Evolutionary conservation across 2,888 invertebrate genomes (phyloP), one percentile per base, ranked within the genome.

Genomic region (Tillus elongatus): DNA sequence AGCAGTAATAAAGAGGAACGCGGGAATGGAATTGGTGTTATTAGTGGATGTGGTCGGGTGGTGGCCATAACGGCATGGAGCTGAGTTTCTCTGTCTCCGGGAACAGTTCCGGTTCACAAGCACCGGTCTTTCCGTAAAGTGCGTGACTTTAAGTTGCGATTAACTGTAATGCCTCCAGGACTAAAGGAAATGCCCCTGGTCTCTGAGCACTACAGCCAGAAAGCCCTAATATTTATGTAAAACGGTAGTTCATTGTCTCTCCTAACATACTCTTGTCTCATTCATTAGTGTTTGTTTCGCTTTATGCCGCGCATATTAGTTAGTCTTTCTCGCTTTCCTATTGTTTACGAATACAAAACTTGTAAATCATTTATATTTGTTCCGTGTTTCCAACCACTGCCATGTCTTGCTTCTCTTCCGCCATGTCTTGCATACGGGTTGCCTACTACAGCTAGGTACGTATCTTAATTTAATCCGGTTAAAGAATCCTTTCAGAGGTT

Each of bases 41-140:
- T 19, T 19, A 19, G n/a, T n/a, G 24, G n/a, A 19, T 19, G 24
- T 19, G 24, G 24, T 19, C 6, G n/a, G 24, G n/a, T n/a, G 24
- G 24, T 19, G 24, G 24, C 24, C 24, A n/a, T 19, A 19, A 19
- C n/a, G 24, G 24, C 24, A 19, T n/a, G 24, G n/a, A n/a, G 6
- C 24, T 19, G 24, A n/a, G n/a, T n/a, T n/a, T n/a, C 6, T 30
- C 34, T 29, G 33, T 34, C 34, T 34, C 30, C 32, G 30, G 37
- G 31, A 14, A 35, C 33, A 24, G 13, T 41, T 35, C 41, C 38
- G 38, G 41, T 41, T 38, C 35, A 41, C 41, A 41, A 41, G 38
- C 33, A 36, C 35, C 14, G 35, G 32, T 40, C 33, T 40, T 40
- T 36, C 40, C 36, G 36, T 33, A 40, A 26, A 41, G 35, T 41